phyloP scores from a whole-genome alignment of 2,888 invertebrate species.

The Galerucella nymphaeae region DNA sequence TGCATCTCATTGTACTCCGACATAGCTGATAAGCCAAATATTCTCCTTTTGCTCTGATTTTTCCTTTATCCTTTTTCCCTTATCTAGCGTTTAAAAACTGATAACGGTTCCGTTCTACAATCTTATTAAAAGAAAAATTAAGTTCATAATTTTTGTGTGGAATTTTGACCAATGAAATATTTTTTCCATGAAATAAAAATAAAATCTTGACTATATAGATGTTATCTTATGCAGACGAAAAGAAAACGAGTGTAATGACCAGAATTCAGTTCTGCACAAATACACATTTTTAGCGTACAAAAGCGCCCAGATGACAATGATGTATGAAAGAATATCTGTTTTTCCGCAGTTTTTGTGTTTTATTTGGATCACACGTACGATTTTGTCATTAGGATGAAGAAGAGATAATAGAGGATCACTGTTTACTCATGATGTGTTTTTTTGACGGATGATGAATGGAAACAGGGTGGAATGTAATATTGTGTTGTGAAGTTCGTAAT shows the following conservation, averaged over 20 bases:
- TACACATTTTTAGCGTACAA: slow-evolving; percentile 33
- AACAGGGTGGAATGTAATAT: neutral
- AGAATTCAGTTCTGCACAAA: neutral
- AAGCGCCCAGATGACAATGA: slow-evolving; percentile 36
- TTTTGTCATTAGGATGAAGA: slow-evolving; percentile 26
- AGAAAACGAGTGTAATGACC: neutral
- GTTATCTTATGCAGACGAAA: neutral
- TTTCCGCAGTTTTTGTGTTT: slow-evolving; percentile 19
- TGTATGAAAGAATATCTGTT: slow-evolving; percentile 38
- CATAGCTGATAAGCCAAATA: no score
- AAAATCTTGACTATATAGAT: neutral
- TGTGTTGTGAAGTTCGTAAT: neutral
- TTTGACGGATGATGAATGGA: slow-evolving; percentile 23
- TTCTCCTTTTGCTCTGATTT: no score
- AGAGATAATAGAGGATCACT: slow-evolving; percentile 30
- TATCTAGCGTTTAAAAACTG: no score
- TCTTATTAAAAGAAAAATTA: no score
- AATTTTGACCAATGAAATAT: neutral
- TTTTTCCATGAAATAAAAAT: neutral
- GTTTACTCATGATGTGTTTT: slow-evolving; percentile 27
- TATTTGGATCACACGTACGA: slow-evolving; percentile 27
- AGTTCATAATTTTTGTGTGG: no score
- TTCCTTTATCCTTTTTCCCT: no score
- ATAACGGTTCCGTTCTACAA: no score
- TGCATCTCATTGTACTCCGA: no score